Conservation (phyloP, 2,113 vertebrate genomes). For the Typhlomys cinereus region DNA sequence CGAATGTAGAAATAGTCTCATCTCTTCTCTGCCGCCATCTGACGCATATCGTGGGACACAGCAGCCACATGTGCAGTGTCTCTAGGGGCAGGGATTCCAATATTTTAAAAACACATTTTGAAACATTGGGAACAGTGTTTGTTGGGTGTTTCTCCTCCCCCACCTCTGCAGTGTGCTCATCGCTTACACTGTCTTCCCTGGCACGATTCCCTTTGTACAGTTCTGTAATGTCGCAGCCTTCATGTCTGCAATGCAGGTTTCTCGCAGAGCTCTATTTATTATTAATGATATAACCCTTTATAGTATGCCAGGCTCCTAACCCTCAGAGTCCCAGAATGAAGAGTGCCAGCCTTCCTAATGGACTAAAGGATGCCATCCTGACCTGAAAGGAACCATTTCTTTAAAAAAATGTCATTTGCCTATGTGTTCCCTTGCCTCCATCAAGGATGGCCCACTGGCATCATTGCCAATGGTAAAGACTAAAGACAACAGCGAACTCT, state of each 20-base stretch:
- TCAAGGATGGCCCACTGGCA: not conserved
- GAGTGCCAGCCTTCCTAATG: not conserved
- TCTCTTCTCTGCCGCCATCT: too few species aligned
- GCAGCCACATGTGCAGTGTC: too few species aligned
- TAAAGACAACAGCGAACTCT: not conserved
- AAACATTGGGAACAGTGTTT: not conserved
- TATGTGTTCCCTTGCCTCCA: too few species aligned
- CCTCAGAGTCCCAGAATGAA: not conserved
- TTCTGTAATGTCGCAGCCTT: not conserved
- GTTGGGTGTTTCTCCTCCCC: not conserved
- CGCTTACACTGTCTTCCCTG: not conserved
- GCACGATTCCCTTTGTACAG: not conserved
- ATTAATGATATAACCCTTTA: conserved; percentile 61
- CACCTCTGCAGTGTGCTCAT: not conserved
- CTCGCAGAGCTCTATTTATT: conserved; percentile 60
- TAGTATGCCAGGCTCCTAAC: conserved; percentile 5
- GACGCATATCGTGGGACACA: too few species aligned
- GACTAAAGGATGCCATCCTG: not conserved
- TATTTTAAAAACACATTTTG: conserved; percentile 28
- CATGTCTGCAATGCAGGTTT: conserved; percentile 60
- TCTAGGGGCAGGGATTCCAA: too few species aligned
- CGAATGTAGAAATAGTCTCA: too few species aligned
- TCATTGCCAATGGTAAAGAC: not conserved
- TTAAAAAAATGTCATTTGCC: not conserved
- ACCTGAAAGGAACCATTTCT: not conserved